These are phyloP conservation scores for Synanthedon formicaeformis DNA, from an alignment of 2,888 invertebrate genomes.

Conservation along the genomic window DNA sequence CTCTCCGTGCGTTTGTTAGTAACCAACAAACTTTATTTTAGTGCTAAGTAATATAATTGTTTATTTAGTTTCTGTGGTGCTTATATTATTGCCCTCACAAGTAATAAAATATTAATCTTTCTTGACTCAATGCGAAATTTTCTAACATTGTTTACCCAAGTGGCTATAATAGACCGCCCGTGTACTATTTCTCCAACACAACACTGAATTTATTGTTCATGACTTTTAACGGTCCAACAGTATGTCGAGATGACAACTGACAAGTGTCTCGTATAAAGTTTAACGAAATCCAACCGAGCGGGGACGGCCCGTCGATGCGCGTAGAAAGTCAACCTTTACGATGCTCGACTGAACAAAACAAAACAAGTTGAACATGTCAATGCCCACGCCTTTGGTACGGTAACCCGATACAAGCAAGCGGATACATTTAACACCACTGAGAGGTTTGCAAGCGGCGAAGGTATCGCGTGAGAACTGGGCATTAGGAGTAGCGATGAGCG, in stretches of 20 bases:
- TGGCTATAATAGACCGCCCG: not conserved
- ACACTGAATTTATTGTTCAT: constrained; percentile 16
- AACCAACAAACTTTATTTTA: no score
- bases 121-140: no score
- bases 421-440: constrained; percentile 64
- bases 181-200: constrained; percentile 12
- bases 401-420: constrained; percentile 63
- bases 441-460: constrained; percentile 30
- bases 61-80: no score
- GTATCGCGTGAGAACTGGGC: constrained; percentile 28
- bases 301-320: constrained; percentile 53
- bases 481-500: constrained; percentile 38
- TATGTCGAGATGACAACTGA: constrained; percentile 39
- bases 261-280: constrained; percentile 46
- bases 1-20: no score
- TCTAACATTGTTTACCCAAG: no score
- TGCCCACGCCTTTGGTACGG: constrained; percentile 68
- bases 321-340: constrained; percentile 63
- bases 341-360: constrained; percentile 60
- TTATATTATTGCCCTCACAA: no score
- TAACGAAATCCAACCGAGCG: constrained; percentile 45
- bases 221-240: constrained; percentile 12
- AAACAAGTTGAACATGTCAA: constrained; percentile 67
- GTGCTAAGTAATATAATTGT: no score
- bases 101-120: no score